Conservation (phyloP, 2,797 vertebrate genomes). For the Capromys pilorides region DNA sequence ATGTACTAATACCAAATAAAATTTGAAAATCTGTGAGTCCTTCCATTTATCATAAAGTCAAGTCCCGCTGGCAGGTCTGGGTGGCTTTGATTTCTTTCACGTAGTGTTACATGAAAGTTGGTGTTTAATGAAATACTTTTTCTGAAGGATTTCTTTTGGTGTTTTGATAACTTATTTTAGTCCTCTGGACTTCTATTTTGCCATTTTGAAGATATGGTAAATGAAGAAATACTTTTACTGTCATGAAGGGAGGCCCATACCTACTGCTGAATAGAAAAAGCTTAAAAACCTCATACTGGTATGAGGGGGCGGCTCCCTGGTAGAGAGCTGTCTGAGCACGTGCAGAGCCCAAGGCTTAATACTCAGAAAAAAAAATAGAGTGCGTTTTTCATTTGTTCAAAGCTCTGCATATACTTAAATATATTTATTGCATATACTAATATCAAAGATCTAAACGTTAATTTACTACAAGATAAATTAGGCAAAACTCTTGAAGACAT, state of each 20-base stretch:
- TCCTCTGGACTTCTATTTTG: neutral
- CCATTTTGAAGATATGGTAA: slow-evolving; percentile 36
- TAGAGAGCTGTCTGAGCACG: neutral
- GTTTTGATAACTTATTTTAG: neutral
- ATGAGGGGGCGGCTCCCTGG: neutral
- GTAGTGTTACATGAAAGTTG: neutral
- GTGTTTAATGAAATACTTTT: neutral
- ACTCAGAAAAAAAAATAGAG: neutral
- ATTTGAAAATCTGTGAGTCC: neutral
- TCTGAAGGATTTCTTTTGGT: neutral
- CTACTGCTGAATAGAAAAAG: neutral
- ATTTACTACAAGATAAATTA: neutral
- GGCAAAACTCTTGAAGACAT: neutral
- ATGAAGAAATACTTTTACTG: neutral
- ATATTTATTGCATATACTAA: neutral
- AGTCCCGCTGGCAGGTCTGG: neutral
- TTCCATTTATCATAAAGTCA: neutral
- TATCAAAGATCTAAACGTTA: neutral
- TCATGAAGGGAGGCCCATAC: neutral
- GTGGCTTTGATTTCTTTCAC: neutral
- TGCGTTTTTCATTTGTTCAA: slow-evolving; percentile 12
- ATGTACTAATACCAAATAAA: neutral
- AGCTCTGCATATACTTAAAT: neutral
- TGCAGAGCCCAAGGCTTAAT: neutral
- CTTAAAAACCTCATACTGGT: neutral